Conservation (phyloP, 2,797 vertebrate genomes). For the Pelochelys cantorii region DNA sequence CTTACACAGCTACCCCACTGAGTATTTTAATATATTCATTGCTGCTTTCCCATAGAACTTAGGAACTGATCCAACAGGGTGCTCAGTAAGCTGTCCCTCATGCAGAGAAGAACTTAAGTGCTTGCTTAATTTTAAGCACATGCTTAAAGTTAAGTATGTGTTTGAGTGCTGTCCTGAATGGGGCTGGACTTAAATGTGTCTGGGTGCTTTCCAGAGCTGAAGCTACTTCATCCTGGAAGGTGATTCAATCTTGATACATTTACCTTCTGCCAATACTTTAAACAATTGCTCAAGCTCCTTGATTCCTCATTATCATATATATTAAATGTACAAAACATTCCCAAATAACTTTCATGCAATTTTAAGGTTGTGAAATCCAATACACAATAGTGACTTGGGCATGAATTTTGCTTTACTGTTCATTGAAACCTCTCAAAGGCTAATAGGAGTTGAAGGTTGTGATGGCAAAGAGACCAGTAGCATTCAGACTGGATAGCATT, state of each 20-base stretch:
- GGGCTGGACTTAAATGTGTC: neutral
- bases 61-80: neutral
- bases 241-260: accelerated
- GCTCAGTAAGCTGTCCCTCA: neutral
- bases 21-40: neutral
- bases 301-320: neutral
- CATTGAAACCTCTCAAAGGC: neutral
- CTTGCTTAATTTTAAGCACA: neutral
- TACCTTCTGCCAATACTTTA: neutral
- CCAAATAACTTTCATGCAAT: neutral
- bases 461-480: neutral
- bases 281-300: neutral
- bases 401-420: accelerated
- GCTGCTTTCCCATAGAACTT: neutral
- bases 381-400: neutral
- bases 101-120: neutral
- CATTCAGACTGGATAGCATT: neutral
- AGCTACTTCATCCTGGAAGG: neutral
- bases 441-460: neutral
- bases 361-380: neutral
- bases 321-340: accelerated
- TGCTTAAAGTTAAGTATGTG: neutral
- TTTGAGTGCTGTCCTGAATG: neutral
- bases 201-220: neutral
- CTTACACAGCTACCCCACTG: too few relatives aligned